Conservation (phyloP, 2,888 invertebrate species). For the Cremastobaeus sp. region DNA sequence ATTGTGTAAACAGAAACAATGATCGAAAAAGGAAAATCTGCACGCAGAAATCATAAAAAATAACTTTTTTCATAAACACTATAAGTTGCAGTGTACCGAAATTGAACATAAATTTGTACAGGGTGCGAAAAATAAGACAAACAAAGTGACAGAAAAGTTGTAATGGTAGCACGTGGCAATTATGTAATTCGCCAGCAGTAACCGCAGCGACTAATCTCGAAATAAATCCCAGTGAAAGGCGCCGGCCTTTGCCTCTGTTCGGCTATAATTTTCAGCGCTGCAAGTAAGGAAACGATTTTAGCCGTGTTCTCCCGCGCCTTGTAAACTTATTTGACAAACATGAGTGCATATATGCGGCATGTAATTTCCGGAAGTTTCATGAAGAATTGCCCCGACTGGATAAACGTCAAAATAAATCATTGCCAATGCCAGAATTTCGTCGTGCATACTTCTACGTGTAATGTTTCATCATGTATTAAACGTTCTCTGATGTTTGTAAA, state of each 20-base stretch:
- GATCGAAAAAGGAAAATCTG: not conserved
- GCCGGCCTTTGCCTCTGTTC: slow-evolving; percentile 30
- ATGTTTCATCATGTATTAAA: slow-evolving; percentile 10
- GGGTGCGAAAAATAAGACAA: slow-evolving; percentile 17
- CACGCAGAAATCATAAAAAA: too few relatives aligned
- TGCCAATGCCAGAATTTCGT: slow-evolving; percentile 29
- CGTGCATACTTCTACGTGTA: not conserved
- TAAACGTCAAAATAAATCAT: slow-evolving; percentile 46
- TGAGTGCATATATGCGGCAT: slow-evolving; percentile 44
- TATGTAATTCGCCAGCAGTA: slow-evolving; percentile 40
- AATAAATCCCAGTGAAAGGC: slow-evolving; percentile 36
- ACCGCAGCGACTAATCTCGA: slow-evolving; percentile 46
- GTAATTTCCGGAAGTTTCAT: slow-evolving; percentile 50
- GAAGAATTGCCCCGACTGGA: slow-evolving; percentile 44
- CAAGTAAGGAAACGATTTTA: slow-evolving; percentile 52
- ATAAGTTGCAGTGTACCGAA: slow-evolving; percentile 9
- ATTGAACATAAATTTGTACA: slow-evolving; percentile 8
- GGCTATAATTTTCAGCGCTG: slow-evolving; percentile 43
- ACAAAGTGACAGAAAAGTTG: slow-evolving; percentile 20
- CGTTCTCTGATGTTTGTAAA: not conserved
- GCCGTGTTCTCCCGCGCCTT: slow-evolving; percentile 30
- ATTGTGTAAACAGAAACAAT: not conserved
- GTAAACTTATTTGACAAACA: slow-evolving; percentile 54
- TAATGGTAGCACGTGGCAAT: slow-evolving; percentile 43
- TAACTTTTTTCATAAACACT: too few relatives aligned